Evolutionary conservation across 2,888 invertebrate genomes (phyloP).

Genomic region (Cryptus armator): DNA sequence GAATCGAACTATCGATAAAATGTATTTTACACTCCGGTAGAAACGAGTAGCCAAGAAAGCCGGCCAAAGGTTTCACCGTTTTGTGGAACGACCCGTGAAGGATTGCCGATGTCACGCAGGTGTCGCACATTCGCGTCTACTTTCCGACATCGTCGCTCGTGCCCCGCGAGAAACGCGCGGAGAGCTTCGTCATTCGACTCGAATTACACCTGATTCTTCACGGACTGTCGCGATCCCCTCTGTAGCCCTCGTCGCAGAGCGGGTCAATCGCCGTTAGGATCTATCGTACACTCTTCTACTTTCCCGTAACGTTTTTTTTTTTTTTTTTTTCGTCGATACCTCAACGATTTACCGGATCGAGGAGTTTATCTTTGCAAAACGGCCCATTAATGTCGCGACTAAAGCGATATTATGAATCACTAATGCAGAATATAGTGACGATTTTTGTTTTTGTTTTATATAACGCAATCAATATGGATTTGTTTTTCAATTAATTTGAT

Average conservation of each 20-base stretch:
- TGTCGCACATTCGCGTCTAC: constrained; percentile 46
- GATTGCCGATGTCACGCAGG: constrained; percentile 53
- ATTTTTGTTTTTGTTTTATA: background rate
- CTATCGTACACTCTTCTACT: constrained; percentile 14
- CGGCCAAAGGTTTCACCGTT: constrained; percentile 65
- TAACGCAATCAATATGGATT: background rate
- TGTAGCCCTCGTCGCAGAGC: constrained; percentile 1
- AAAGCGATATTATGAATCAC: background rate
- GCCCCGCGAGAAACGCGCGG: background rate
- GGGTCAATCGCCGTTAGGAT: constrained; percentile 27
- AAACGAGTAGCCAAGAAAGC: constrained; percentile 59
- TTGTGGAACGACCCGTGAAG: constrained; percentile 67
- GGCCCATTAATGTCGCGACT: constrained; percentile 14
- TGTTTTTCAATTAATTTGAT: constrained; percentile 18
- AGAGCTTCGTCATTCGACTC: constrained; percentile 43
- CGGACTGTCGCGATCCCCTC: constrained; percentile 49
- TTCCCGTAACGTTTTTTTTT: constrained; percentile 12
- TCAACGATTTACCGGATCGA: constrained; percentile 17
- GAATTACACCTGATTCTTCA: constrained; percentile 60
- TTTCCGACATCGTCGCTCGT: constrained; percentile 18
- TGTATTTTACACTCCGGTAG: constrained; percentile 50
- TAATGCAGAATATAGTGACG: background rate
- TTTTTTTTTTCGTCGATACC: constrained; percentile 6
- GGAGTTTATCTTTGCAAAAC: constrained; percentile 16
- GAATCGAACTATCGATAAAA: constrained; percentile 37